Base-by-base conservation (phyloP, 2,113 vertebrate genomes). In the Ailuropoda melanoleuca region DNA sequence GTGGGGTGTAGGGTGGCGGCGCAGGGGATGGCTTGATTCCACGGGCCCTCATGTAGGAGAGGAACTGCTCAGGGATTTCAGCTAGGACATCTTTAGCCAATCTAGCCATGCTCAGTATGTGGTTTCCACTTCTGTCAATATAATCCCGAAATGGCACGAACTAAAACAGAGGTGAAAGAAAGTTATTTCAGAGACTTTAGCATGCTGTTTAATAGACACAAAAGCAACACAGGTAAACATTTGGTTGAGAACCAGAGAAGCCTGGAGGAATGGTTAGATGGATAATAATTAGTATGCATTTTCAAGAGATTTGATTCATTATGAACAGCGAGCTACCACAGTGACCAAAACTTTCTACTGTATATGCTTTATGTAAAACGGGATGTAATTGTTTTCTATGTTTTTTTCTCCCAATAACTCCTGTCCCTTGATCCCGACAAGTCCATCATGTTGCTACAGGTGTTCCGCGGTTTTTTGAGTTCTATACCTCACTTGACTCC, bases 91-190 rank as follows among this genome's bases (percentile, higher is more conserved):
- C 99, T 96, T 99, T 99, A 64, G 99, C 99, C 83, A 99, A 98
- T 62, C 99, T 99, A 56, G 99, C 99, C 99, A 99, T 99, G 98
- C 99, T 99, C 70, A 99, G 95, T 81, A 99, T 98, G 90, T 99
- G 99, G 98, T 99, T 99, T 86, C 99, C 99, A 0, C 99, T 99
- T 97, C 99, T 98, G 98, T 99, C 99, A 31, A 99, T 99, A 95
- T 99, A 99, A 98, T 99, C 99, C 53, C 99, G 98, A 98, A 99
- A 99, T 0, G 99, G 99, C 94, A 99, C 99, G 77, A 99, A 99
- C 99, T 99, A 90, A 75, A 94, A 97, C 64, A 96, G 70, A 97
- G 95, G n/a, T 26, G 58, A 60, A 9, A 93, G 46, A 56, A 83
- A 72, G 17, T 81, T 39, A 83, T 19, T 81, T 53, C 2, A n/a